A percentile compares a stretch with the other conserved stretches of the same genome.
phyloP scores from a whole-genome alignment of 2,888 invertebrate genomes.

The Meghimatium bilineatum region DNA sequence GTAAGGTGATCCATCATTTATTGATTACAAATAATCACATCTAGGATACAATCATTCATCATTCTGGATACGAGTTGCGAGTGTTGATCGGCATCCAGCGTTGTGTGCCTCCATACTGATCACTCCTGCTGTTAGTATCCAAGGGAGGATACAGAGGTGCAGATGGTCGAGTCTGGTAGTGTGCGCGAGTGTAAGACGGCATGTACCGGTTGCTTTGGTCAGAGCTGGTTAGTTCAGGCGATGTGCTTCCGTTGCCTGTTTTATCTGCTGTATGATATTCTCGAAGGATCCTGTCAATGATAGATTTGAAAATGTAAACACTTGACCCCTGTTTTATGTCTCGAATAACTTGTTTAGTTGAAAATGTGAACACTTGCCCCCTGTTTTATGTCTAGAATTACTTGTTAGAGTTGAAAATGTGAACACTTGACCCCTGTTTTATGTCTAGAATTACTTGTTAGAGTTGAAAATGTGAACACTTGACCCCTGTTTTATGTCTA shows the following conservation, averaged over 20 bases:
- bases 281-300: constrained; percentile 44
- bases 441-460: too few species aligned
- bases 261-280: constrained; percentile 51
- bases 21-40: too few species aligned
- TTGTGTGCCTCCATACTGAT: background rate
- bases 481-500: too few species aligned
- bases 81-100: constrained; percentile 32
- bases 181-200: constrained; percentile 48
- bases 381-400: too few species aligned
- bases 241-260: constrained; percentile 30
- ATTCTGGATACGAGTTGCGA: background rate
- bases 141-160: constrained; percentile 14
- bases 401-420: too few species aligned
- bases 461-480: too few species aligned
- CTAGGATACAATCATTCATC: too few species aligned
- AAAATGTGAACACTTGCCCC: too few species aligned
- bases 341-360: too few species aligned
- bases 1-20: too few species aligned
- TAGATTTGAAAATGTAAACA: background rate
- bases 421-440: too few species aligned
- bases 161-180: constrained; percentile 48
- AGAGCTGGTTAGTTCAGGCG: constrained; percentile 25
- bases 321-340: too few species aligned
- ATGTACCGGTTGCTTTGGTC: constrained; percentile 21
- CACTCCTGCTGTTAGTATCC: background rate